Percentiles rank a stretch among this genome's conserved stretches.
These are phyloP conservation scores for Ditylenchus dipsaci DNA, from an alignment of 1,140 invertebrate species.

Conservation along the genomic window DNA sequence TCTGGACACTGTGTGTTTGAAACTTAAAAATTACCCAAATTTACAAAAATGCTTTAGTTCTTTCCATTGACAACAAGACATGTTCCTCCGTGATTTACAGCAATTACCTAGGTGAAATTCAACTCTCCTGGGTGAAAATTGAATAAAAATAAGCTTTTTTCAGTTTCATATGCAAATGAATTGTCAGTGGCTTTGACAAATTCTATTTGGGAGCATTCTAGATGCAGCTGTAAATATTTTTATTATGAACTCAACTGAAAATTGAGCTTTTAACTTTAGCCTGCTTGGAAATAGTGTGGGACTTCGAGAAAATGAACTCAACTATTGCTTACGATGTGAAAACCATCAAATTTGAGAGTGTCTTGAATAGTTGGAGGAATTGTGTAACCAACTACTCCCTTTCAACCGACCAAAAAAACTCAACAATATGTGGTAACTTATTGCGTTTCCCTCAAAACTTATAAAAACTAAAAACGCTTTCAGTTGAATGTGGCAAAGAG, in stretches of 20 bases:
- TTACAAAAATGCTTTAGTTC: background rate
- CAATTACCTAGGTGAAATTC: slow-evolving; percentile 26
- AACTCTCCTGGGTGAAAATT: no score
- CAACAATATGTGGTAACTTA: slow-evolving; percentile 35
- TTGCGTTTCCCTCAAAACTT: background rate
- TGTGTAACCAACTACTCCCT: slow-evolving; percentile 37
- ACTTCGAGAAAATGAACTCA: slow-evolving; percentile 30
- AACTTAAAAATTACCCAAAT: background rate
- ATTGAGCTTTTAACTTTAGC: slow-evolving; percentile 25
- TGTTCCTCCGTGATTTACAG: slow-evolving; percentile 44
- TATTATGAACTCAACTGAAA: background rate
- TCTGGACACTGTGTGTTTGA: slow-evolving; percentile 22
- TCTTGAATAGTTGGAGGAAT: slow-evolving; percentile 31
- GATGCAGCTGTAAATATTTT: slow-evolving; percentile 45
- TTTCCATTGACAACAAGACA: slow-evolving; percentile 45
- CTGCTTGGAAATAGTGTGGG: slow-evolving; percentile 40
- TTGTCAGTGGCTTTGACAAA: slow-evolving; percentile 35
- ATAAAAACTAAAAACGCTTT: background rate
- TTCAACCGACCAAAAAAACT: slow-evolving; percentile 2
- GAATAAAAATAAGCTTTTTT: no score
- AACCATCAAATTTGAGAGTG: slow-evolving; percentile 34
- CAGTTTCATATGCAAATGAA: slow-evolving; percentile 39
- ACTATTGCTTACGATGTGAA: slow-evolving; percentile 29
- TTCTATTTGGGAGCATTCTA: slow-evolving; percentile 44
- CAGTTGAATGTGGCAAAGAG: slow-evolving; percentile 22